Conservation (phyloP, 2,797 vertebrate species). For the Acipenser oxyrinchus region DNA sequence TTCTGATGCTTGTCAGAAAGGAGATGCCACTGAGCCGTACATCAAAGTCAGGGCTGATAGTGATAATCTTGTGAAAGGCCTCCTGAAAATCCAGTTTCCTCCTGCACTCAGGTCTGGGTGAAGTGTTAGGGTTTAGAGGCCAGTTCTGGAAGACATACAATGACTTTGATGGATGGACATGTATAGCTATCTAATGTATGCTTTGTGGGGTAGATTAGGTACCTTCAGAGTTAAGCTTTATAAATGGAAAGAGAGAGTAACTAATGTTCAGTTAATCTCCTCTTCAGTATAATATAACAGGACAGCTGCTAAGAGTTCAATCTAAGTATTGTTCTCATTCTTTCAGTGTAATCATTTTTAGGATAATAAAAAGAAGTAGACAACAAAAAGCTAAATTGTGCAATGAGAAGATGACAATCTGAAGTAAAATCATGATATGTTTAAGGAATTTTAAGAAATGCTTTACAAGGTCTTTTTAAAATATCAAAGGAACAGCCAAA, state of each 20-base stretch:
- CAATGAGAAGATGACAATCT: conserved; percentile 52
- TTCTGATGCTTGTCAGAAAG: conserved; percentile 51
- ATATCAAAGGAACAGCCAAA: conserved; percentile 38
- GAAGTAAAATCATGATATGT: conserved; percentile 45
- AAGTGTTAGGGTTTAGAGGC: conserved; percentile 37
- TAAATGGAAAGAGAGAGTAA: conserved; percentile 6
- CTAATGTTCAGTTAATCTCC: background rate
- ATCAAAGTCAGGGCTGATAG: conserved; percentile 52
- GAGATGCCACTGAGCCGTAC: conserved; percentile 42
- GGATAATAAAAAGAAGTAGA: background rate
- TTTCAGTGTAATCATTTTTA: conserved; percentile 23
- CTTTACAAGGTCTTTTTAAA: conserved; percentile 21
- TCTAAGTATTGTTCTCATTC: conserved; percentile 35
- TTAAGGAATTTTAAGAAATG: conserved; percentile 32
- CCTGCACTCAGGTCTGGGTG: conserved; percentile 15
- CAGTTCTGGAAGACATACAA: conserved; percentile 39
- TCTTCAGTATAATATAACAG: conserved; percentile 15
- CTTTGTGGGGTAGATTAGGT: conserved; percentile 5
- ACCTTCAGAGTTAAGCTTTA: conserved; percentile 3
- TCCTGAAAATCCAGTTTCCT: conserved; percentile 37
- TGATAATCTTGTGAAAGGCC: conserved; percentile 49
- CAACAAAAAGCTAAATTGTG: conserved; percentile 22
- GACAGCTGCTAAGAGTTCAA: conserved; percentile 49
- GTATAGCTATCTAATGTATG: conserved; percentile 6
- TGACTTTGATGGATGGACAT: conserved; percentile 16